Base-by-base conservation (phyloP, 2,888 invertebrate genomes). In the Portevinia maculata region DNA sequence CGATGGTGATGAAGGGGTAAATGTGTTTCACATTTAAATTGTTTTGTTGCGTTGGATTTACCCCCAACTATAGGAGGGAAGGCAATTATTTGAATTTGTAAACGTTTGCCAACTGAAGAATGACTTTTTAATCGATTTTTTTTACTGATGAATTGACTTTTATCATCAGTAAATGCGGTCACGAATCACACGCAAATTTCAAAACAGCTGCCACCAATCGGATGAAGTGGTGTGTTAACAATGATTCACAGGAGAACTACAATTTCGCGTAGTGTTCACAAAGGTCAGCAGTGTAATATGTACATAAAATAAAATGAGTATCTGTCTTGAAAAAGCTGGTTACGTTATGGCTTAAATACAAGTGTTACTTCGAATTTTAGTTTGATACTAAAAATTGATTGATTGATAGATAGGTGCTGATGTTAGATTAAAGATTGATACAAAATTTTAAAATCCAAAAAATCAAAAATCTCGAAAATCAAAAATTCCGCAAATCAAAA, bases 91-190 rank as follows among this genome's bases (percentile, higher is more conserved):
- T 53, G 8, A 53, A 44, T 24, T 24, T 24, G 32, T 7, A 55
- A 4, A 13, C 15, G 15, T 13, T 3, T 32, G n/a, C 21, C 3
- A 15, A 21, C 8, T n/a, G 44, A 19, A 21, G 8, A 19, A 13
- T 30, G 32, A 32, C 41, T 32, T 34, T 24, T 37, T 24, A 67
- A 46, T 46, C 46, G 24, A 28, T 46, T 24, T 67, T 46, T 24
- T 67, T 55, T 34, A 55, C 55, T 37, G 46, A 9, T 67, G 32
- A 44, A 53, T 55, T 55, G 34, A 55, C 34, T 67, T 44, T 55
- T 44, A 44, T 11, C 55, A 17, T 24, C 21, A 13, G 30, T 44
- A 13, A 34, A 46, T 67, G 21, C 46, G 44, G 55, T 44, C 39
- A 21, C 15, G 34, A 46, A 46, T 13, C 28, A 34, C 17, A n/a